Base-by-base conservation (phyloP, 2,797 vertebrate species). In the Acipenser oxyrinchus region DNA sequence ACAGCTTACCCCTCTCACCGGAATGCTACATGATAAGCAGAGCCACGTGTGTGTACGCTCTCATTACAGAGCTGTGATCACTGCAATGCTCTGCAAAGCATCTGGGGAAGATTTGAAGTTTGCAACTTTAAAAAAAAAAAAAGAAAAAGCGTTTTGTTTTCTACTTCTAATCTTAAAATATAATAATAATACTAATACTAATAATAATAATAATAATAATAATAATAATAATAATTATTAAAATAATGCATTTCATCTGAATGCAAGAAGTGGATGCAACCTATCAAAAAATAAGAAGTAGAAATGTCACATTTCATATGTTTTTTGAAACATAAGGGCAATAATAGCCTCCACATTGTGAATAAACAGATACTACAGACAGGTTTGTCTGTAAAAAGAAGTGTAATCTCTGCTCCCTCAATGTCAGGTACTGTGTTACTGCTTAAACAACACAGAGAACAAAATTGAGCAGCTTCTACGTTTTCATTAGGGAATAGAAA, bases 31-130 rank as follows among this genome's bases (percentile, higher is more conserved):
- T 12, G 12, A 10, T 48, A 52, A 2, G 53, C 11, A 57, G 15
- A 55, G 62, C n/a, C 60, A 59, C 12, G 10, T n/a, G 15, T 48
- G 13, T 37, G 15, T 18, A 18, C 10, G 18, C 10, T 11, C 12
- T 60, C 48, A 10, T 48, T 10, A 10, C 6, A 11, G 10, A 18
- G 37, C 59, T 15, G 64, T 65, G 64, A 48, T 53, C 50, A 53
- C 64, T 12, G 64, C n/a, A n/a, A 48, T 48, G 59, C 13, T 62
- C 59, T 62, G 37, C 66, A 61, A 50, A 10, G 23, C 51, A n/a
- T 63, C 51, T 63, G 61, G 10, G 9, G n/a, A 12, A 55, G 61
- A 62, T 23, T 23, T 37, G 23, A 57, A 5, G 23, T 63, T 55
- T 68, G 60, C 61, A 68, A 18, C 48, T 8, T 10, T 52, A 55